Evolutionary conservation across 2,888 invertebrate species (phyloP).

Genomic region (Cosmorhoe ocellata): DNA sequence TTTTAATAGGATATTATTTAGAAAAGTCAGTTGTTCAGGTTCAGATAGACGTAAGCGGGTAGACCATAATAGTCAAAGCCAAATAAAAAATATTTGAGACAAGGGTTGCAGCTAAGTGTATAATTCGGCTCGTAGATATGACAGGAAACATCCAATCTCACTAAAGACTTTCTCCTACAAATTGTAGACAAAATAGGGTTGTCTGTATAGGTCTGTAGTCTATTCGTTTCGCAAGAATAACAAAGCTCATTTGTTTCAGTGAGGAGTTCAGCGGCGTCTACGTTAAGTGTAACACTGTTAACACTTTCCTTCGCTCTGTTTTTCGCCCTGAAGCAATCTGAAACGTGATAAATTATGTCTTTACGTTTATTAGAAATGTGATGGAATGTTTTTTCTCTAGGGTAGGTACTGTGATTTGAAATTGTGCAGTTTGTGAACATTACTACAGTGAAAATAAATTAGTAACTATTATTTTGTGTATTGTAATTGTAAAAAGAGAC

Average conservation of each 20-base stretch:
- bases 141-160: too few relatives aligned
- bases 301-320: conserved; percentile 63
- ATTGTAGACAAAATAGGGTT: conserved; percentile 5
- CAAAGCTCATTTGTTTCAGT: conserved; percentile 71
- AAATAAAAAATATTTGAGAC: too few relatives aligned
- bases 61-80: too few relatives aligned
- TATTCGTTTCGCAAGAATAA: conserved; percentile 36
- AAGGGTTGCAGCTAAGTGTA: too few relatives aligned
- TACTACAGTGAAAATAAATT: too few relatives aligned
- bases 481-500: too few relatives aligned
- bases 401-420: conserved; percentile 11
- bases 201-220: conserved; percentile 9
- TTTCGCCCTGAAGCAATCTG: conserved; percentile 62
- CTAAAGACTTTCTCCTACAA: too few relatives aligned
- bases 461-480: too few relatives aligned
- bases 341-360: conserved; percentile 73
- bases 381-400: conserved; percentile 8
- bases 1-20: too few relatives aligned
- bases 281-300: conserved; percentile 68
- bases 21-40: too few relatives aligned
- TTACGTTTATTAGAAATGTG: conserved; percentile 27
- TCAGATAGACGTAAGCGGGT: too few relatives aligned
- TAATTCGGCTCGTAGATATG: too few relatives aligned
- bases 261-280: conserved; percentile 64
- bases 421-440: not conserved